Evolutionary conservation across 2,888 invertebrate species (phyloP), one percentile per base, ranked within the genome.

Genomic region (Ceramica pisi): DNA sequence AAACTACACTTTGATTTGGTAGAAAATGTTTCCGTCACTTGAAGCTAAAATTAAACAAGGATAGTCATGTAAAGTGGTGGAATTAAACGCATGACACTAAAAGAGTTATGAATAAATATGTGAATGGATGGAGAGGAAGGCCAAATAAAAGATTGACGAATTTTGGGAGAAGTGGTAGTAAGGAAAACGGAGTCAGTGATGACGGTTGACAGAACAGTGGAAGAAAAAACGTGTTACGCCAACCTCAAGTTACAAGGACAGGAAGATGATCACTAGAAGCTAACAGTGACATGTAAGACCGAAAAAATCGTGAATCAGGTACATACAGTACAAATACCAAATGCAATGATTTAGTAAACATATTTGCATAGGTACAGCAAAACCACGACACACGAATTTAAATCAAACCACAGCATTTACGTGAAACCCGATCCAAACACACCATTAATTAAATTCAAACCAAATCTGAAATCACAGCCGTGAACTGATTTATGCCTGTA

Each of bases 401-500:
- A 44, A 16, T 46, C 21, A 14, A 51, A 53, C 55, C 59, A 10
- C 51, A 63, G 16, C 46, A 51, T 65, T 57, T 35, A 62, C 21
- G 26, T 46, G n/a, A 69, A 75, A 65, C 65, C n/a, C 14, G 38
- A 75, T 35, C 31, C 59, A 26, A 50, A 72, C 35, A 46, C 53
- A 53, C n/a, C 19, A 71, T 71, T 65, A 60, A 81, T 68, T 63
- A 64, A 60, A 81, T 72, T 63, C 56, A 53, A 75, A 53, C 63
- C 35, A 57, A 78, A 78, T 68, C 60, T 48, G 51, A 66, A 67
- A 67, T 66, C 63, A 53, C 61, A 68, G 35, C 51, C 56, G 63
- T 57, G 21, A 65, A 75, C 46, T 65, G 64, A 81, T 77, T 77
- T 67, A 77, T 81, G 23, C 44, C 48, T 41, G 59, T 82, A 80